A percentile compares a stretch with the other conserved stretches of the same genome.
Evolutionary conservation across 2,888 invertebrate genomes (phyloP).

Genomic region (Ormyrus pomaceus): DNA sequence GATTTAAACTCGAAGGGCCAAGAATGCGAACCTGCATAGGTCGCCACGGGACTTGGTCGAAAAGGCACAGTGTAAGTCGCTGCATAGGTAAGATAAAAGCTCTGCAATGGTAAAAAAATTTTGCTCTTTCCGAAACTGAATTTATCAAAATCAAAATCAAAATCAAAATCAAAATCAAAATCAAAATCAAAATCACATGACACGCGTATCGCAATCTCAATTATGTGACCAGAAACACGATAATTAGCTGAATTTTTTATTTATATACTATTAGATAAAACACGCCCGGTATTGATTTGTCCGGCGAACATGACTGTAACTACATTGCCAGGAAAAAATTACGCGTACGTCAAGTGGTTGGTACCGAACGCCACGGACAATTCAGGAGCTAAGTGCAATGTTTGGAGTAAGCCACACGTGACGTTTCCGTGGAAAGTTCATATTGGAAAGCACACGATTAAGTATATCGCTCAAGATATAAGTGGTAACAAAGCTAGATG

Average conservation of each 20-base stretch:
- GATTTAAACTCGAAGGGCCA: conserved; percentile 79
- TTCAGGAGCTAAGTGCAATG: conserved; percentile 77
- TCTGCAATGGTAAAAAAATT: too few relatives aligned
- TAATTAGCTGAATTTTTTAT: not conserved
- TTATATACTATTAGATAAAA: conserved; percentile 75
- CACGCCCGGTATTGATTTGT: conserved; percentile 79
- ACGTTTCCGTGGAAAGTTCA: conserved; percentile 78
- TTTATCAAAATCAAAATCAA: not conserved
- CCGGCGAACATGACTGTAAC: conserved; percentile 77
- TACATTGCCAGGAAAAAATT: conserved; percentile 77
- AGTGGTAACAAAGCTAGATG: conserved; percentile 80
- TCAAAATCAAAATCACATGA: too few relatives aligned
- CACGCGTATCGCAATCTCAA: too few relatives aligned
- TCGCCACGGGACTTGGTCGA: conserved; percentile 78
- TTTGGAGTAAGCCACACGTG: conserved; percentile 80
- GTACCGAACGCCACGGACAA: conserved; percentile 77
- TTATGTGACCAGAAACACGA: not conserved
- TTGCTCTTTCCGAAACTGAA: not conserved
- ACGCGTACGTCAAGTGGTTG: conserved; percentile 78
- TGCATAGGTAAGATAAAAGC: conserved; percentile 76
- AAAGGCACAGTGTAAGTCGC: conserved; percentile 74
- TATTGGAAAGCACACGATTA: conserved; percentile 79
- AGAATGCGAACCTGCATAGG: conserved; percentile 77
- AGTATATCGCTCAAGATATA: conserved; percentile 80
- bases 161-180: too few relatives aligned